These are phyloP conservation scores for Syngnathus scovelli DNA, from an alignment of 2,113 vertebrate species.

Conservation along the genomic window DNA sequence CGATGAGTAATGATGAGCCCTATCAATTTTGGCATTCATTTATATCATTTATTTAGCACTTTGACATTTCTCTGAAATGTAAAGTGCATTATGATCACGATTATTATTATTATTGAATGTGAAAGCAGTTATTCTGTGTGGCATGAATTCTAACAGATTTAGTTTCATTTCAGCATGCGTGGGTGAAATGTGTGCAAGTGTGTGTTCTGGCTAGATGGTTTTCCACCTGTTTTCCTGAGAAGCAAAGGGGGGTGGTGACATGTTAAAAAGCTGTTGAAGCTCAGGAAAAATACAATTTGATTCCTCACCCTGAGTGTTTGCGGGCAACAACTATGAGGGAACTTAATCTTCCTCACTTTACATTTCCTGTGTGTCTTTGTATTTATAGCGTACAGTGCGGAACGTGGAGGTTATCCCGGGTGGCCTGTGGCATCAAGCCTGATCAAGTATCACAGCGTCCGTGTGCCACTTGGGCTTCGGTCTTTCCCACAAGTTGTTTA, in stretches of 20 bases:
- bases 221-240: conserved; percentile 63
- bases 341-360: conserved; percentile 9
- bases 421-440: conserved; percentile 36
- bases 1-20: not conserved
- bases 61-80: no score
- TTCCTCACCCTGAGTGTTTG: not conserved
- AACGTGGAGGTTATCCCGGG: conserved; percentile 46
- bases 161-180: conserved; percentile 5
- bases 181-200: not conserved
- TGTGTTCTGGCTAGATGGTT: conserved; percentile 20
- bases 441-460: conserved; percentile 66
- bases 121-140: no score
- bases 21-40: no score
- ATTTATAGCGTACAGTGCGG: conserved; percentile 60
- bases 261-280: conserved; percentile 28
- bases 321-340: not conserved
- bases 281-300: conserved; percentile 15
- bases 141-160: no score
- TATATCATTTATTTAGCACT: no score
- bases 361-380: conserved; percentile 36
- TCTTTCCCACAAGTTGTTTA: conserved; percentile 64
- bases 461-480: conserved; percentile 46
- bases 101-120: no score
- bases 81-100: no score
- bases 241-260: conserved; percentile 22